Evolutionary conservation across 2,113 vertebrate species (phyloP).

Genomic region (Oncorhynchus clarkii): DNA sequence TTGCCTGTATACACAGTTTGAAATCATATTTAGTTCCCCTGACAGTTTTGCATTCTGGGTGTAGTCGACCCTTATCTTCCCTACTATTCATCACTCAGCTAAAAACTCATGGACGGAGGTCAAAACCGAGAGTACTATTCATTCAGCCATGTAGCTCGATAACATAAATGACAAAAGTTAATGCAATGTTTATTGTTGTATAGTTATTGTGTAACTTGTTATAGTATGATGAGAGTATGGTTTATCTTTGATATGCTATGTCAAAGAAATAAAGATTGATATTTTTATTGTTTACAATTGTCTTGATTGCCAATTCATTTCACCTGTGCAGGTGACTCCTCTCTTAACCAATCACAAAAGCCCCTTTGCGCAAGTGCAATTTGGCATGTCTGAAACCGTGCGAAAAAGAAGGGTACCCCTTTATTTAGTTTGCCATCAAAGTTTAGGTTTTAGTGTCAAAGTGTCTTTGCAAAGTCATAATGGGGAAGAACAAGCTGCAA

Average conservation of each 20-base stretch:
- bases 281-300: conserved; percentile 74
- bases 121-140: neutral
- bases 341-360: no score
- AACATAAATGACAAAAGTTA: conserved; percentile 19
- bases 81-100: neutral
- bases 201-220: conserved; percentile 86
- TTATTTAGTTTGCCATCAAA: no score
- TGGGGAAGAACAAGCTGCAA: no score
- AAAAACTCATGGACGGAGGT: neutral
- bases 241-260: conserved; percentile 87
- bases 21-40: neutral
- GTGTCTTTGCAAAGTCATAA: no score
- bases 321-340: no score
- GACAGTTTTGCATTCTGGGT: neutral
- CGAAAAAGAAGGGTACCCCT: no score
- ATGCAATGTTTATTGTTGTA: conserved; percentile 76
- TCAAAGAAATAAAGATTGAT: conserved; percentile 92
- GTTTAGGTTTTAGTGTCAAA: no score
- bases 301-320: conserved; percentile 23
- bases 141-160: neutral
- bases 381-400: no score
- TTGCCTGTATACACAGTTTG: neutral
- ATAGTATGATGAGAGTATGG: conserved; percentile 75
- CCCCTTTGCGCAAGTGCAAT: no score
- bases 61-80: neutral